Percentiles rank a stretch among this genome's conserved stretches.
These are phyloP conservation scores for Montipora capricornis DNA, from an alignment of 64 coral and sea anemone species.

Conservation along the genomic window DNA sequence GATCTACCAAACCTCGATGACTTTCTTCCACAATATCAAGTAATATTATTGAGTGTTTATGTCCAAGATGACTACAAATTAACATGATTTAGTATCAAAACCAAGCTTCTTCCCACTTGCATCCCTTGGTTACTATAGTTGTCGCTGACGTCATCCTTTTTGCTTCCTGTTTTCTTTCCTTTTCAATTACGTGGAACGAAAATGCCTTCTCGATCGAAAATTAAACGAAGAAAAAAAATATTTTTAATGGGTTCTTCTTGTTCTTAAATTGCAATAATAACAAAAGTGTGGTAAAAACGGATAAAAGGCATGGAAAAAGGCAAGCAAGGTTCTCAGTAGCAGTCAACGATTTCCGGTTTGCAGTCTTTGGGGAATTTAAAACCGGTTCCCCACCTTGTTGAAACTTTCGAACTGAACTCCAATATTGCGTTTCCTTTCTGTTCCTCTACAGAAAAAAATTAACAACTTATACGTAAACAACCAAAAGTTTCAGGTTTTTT, in stretches of 20 bases:
- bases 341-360: background rate
- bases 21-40: slow-evolving; percentile 1
- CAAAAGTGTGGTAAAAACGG: background rate
- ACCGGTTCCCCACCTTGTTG: background rate
- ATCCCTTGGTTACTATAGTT: slow-evolving; percentile 40
- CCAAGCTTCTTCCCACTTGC: background rate
- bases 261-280: background rate
- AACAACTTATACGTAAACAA: background rate
- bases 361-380: too few relatives aligned
- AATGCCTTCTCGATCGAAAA: background rate
- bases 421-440: background rate
- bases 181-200: slow-evolving; percentile 38
- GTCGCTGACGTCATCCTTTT: slow-evolving; percentile 40
- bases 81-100: background rate
- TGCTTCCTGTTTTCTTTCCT: slow-evolving; percentile 58
- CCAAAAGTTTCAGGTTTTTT: background rate
- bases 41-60: background rate
- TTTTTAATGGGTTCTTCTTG: slow-evolving; percentile 9
- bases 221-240: background rate
- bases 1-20: background rate
- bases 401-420: slow-evolving; percentile 29
- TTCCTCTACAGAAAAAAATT: background rate
- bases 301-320: background rate
- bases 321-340: background rate
- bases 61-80: background rate